Evolutionary conservation across 2,113 vertebrate species (phyloP), one percentile per base, ranked within the genome.

Genomic region (Cervus canadensis): DNA sequence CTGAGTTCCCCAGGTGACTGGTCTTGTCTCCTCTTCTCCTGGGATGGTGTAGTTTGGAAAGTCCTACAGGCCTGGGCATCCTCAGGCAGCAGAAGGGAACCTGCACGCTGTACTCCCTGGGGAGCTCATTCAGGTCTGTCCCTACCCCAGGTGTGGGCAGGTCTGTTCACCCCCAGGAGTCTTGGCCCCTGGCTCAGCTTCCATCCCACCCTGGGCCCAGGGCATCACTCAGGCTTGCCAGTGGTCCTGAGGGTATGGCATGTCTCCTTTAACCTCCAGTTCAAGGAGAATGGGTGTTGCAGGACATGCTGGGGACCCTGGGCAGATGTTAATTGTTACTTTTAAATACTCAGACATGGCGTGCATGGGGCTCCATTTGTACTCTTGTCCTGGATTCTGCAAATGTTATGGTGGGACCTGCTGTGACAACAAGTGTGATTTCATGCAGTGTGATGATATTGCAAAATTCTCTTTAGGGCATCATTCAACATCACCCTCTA

Each of bases 341-440:
- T 89, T 64, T n/a, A 56, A 71, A 43, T 28, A 26, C 85, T 93
- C 50, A 30, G n/a, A 54, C 0, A 0, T 59, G 45, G 2, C 0
- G 0, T 16, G 2, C 0, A 0, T 74, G 16, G 5, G 43, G 6
- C 23, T 89, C 43, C 50, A 5, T 78, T 36, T 87, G 16, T 57
- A 1, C 2, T 48, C 52, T 43, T 52, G 25, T 23, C 30, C 64
- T 50, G 26, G 81, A 4, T 33, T 74, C 57, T 95, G n/a, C 43
- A 87, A 3, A 43, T 23, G 60, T 48, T 26, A 3, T 0, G 21
- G 78, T 6, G 60, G 93, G 91, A 7, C 17, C 54, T 26, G 3
- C 48, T 48, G 7, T 48, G 60, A 48, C 2, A 28, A 13, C 40
- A 12, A 19, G 45, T 40, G 11, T 62, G 36, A n/a, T 60, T 56